A percentile compares a stretch with the other conserved stretches of the same genome.
phyloP scores from a whole-genome alignment of 2,797 vertebrate species.

The Halcyon badia region DNA sequence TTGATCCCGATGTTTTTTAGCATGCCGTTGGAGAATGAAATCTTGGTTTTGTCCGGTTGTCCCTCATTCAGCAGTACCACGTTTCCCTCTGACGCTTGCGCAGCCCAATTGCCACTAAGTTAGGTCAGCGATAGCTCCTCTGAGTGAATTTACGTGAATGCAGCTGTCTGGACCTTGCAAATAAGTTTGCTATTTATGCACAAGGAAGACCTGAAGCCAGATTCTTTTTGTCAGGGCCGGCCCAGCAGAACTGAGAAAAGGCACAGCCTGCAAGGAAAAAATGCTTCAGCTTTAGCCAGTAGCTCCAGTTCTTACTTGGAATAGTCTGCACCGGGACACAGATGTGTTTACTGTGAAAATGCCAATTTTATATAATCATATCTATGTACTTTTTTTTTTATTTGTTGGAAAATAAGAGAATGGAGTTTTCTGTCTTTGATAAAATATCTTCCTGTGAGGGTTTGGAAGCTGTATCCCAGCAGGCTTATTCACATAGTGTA shows the following conservation, averaged over 20 bases:
- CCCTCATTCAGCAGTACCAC: rapidly evolving
- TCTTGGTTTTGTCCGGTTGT: not conserved
- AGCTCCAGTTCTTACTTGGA: not conserved
- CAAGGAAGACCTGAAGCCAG: not conserved
- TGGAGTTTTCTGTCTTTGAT: conserved; percentile 2
- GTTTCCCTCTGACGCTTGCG: not conserved
- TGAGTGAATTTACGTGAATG: not conserved
- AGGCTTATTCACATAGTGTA: not conserved
- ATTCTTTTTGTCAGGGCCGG: not conserved
- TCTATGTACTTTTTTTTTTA: not conserved
- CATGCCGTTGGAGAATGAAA: not conserved
- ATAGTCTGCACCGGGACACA: not conserved
- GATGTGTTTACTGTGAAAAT: conserved; percentile 39
- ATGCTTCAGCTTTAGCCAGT: not conserved
- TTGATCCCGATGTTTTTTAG: not conserved
- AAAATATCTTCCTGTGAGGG: conserved; percentile 3
- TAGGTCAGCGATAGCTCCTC: not conserved
- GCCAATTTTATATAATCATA: not conserved
- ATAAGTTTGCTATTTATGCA: not conserved
- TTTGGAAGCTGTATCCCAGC: not conserved
- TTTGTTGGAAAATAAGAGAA: not conserved
- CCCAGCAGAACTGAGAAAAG: not conserved
- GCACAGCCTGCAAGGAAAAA: not conserved
- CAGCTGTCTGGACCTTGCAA: not conserved
- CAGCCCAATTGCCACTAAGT: not conserved